Base-by-base conservation (phyloP, 2,113 vertebrate species). In the Euleptes europaea region DNA sequence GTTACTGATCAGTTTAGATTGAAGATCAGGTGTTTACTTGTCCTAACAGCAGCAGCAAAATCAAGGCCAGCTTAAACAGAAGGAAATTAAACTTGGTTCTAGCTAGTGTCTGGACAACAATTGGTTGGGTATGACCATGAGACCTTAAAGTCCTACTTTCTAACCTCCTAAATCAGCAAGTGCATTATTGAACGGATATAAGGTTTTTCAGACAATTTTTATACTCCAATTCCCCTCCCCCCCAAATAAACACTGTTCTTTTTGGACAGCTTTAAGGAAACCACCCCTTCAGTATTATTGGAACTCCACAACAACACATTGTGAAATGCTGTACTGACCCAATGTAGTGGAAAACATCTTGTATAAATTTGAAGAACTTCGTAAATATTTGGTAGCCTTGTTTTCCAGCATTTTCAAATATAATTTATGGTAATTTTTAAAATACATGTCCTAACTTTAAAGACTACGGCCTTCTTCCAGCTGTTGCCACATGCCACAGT, bases 291-390 rank as follows among this genome's bases (percentile, higher is more conserved):
- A 84, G 2, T 76, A 26, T 90, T 91, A 84, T 85, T 54, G 83
- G 81, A 54, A 33, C 77, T 88, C 69, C 88, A 63, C 5, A 63
- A 63, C 60, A 91, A 76, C 0, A 0, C 4, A 0, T 88, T 82
- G 49, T 40, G 0, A 60, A 73, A 88, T 74, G 21, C 80, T 1
- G 19, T 0, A 0, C 15, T 78, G 69, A 75, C 63, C 60, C 42
- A 80, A 81, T 75, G 85, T n/a, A 60, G 2, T 0, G 14, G 0
- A 60, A 1, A 0, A 54, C 7, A 82, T 40, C 13, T 78, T 88
- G 78, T 42, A 84, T 81, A 91, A 88, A 91, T 88, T 81, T 91
- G 88, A 84, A 84, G 88, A 91, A 84, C 7, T 54, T 91, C 74
- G 72, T 69, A 82, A 80, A 35, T 80, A 90, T 67, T 40, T 63